Evolutionary conservation across 2,888 invertebrate genomes (phyloP).

Genomic region (Criorhina ranunculi): DNA sequence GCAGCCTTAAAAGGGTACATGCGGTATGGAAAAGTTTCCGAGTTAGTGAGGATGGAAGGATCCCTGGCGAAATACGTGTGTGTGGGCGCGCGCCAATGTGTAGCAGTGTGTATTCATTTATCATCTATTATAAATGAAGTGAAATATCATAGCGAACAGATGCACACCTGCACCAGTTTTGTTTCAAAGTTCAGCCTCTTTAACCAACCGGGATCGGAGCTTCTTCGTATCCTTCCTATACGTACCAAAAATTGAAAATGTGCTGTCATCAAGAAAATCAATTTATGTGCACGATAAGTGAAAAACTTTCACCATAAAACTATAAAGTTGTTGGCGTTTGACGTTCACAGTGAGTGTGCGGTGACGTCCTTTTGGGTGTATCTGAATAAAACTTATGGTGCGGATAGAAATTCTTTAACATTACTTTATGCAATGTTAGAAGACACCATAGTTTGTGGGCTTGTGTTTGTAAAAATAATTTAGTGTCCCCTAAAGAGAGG

Average conservation of each 20-base stretch:
- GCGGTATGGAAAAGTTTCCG: conserved; percentile 50
- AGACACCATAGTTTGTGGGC: neutral
- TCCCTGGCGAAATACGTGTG: conserved; percentile 33
- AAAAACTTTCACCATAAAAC: conserved; percentile 79
- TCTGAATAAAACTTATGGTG: conserved; percentile 57
- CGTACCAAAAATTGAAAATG: conserved; percentile 71
- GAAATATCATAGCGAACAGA: conserved; percentile 74
- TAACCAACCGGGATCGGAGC: conserved; percentile 52
- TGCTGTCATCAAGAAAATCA: conserved; percentile 78
- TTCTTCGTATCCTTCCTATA: conserved; percentile 1
- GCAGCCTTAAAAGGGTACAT: conserved; percentile 39
- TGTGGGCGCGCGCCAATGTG: conserved; percentile 32
- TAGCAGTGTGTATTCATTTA: conserved; percentile 69
- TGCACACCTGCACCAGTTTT: conserved; percentile 76
- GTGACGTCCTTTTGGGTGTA: conserved; percentile 53
- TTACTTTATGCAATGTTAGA: conserved; percentile 30
- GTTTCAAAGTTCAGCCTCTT: conserved; percentile 76
- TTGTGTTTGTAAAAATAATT: conserved; percentile 4
- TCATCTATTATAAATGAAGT: conserved; percentile 76
- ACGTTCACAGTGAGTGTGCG: conserved; percentile 61
- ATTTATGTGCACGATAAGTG: conserved; percentile 79
- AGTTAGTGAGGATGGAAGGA: conserved; percentile 52
- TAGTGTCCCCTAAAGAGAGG: conserved; percentile 1
- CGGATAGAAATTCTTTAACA: conserved; percentile 50
- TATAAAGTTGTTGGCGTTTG: conserved; percentile 77